phyloP scores from a whole-genome alignment of 2,888 invertebrate species.

The Siphlonurus alternatus region DNA sequence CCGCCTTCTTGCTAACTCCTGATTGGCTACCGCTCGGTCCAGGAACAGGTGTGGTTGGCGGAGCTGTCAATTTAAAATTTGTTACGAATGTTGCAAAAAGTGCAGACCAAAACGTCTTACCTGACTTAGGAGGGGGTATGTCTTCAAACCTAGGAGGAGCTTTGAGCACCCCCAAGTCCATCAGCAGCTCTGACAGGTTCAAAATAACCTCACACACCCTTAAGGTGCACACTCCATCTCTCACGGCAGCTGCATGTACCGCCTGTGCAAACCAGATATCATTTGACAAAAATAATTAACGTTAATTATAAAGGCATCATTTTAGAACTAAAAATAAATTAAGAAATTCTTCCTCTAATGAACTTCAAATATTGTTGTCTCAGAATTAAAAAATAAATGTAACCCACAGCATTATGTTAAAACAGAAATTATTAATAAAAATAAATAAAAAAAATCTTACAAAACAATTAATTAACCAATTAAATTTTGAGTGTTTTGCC shows the following conservation, averaged over 20 bases:
- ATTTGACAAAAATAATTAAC: neutral
- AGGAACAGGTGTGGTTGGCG: neutral
- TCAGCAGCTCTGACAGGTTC: slow-evolving; percentile 76
- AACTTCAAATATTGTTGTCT: neutral
- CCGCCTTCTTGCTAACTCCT: neutral
- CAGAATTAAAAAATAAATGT: neutral
- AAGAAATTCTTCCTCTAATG: neutral
- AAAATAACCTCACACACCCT: slow-evolving; percentile 85
- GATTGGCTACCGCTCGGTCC: neutral
- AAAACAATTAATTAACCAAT: no score
- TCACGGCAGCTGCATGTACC: slow-evolving; percentile 67
- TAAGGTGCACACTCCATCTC: slow-evolving; percentile 69
- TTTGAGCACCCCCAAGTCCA: slow-evolving; percentile 76
- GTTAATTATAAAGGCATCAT: neutral
- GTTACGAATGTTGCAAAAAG: no score
- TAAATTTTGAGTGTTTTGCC: no score
- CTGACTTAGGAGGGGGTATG: neutral
- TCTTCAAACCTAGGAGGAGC: neutral
- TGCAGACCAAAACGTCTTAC: no score
- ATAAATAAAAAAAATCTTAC: no score
- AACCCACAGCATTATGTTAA: no score
- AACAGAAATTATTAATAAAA: no score
- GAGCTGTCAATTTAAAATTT: no score
- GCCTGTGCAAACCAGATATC: slow-evolving; percentile 38
- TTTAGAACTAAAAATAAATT: slow-evolving; percentile 6